Evolutionary conservation across 2,113 vertebrate genomes (phyloP).

Genomic region (Promerops cafer): DNA sequence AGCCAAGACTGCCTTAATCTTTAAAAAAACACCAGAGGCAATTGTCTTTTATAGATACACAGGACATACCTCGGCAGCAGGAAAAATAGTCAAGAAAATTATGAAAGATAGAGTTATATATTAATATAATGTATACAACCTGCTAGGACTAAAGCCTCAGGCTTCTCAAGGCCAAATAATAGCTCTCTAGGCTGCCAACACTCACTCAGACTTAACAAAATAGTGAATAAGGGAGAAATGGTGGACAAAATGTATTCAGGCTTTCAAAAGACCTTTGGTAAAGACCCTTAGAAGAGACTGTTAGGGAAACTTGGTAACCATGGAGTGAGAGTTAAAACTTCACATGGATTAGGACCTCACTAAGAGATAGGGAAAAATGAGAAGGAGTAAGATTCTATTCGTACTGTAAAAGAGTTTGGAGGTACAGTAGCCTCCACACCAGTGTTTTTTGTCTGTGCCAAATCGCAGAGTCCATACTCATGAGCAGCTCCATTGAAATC

Average conservation of each 20-base stretch:
- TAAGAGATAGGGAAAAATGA: not conserved
- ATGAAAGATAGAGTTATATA: not conserved
- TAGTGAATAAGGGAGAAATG: slow-evolving; percentile 10
- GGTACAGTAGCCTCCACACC: not conserved
- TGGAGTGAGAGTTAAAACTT: slow-evolving; percentile 35
- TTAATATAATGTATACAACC: not conserved
- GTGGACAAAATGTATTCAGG: slow-evolving; percentile 48
- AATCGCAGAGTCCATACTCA: not conserved
- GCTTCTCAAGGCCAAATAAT: not conserved
- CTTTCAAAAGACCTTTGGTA: slow-evolving; percentile 49
- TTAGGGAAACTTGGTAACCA: slow-evolving; percentile 32
- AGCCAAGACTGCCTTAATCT: not conserved
- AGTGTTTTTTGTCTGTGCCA: not conserved
- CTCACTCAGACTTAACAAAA: slow-evolving; percentile 26
- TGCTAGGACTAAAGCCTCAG: not conserved
- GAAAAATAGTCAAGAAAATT: not conserved
- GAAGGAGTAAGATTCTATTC: not conserved
- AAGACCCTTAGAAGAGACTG: not conserved
- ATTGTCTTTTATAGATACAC: not conserved
- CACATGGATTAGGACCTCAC: not conserved
- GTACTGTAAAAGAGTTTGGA: not conserved
- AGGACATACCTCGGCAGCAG: not conserved
- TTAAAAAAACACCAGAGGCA: not conserved
- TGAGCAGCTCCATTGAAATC: slow-evolving; percentile 20
- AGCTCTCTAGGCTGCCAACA: not conserved